These are phyloP conservation scores for Tamias sibiricus DNA, from an alignment of 2,113 vertebrate genomes.

Conservation along the genomic window DNA sequence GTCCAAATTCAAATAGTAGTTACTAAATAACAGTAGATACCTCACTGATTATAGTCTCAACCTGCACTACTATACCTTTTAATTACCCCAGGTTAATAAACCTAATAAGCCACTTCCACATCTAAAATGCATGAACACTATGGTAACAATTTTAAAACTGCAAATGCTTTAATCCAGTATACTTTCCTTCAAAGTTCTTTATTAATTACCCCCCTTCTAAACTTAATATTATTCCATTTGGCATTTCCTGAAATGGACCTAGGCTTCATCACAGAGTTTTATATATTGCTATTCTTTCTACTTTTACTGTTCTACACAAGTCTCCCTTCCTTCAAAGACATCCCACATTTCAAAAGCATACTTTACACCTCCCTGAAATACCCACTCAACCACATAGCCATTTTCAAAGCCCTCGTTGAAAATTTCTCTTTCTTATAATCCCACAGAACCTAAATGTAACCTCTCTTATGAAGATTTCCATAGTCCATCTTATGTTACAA, in stretches of 20 bases:
- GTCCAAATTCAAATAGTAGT: neutral
- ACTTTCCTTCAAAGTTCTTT: neutral
- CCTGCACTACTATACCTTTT: neutral
- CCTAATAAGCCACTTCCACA: neutral
- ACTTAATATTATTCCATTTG: neutral
- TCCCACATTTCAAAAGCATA: neutral
- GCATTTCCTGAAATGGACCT: neutral
- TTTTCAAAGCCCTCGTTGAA: neutral
- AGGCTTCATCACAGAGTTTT: neutral
- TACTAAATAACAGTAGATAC: neutral
- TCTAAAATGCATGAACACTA: neutral
- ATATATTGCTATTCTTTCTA: constrained; percentile 1
- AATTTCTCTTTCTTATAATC: neutral
- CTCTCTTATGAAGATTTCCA: neutral
- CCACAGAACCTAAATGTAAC: neutral
- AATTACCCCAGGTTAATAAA: neutral
- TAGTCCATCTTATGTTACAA: neutral
- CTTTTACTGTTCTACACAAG: neutral
- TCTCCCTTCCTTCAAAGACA: neutral
- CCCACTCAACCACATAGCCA: neutral
- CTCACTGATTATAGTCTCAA: neutral
- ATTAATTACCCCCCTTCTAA: neutral
- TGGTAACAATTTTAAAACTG: neutral
- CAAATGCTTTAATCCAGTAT: neutral
- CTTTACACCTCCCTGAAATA: neutral